These are phyloP conservation scores for Podarcis siculus DNA, from an alignment of 2,797 vertebrate species.

Conservation along the genomic window DNA sequence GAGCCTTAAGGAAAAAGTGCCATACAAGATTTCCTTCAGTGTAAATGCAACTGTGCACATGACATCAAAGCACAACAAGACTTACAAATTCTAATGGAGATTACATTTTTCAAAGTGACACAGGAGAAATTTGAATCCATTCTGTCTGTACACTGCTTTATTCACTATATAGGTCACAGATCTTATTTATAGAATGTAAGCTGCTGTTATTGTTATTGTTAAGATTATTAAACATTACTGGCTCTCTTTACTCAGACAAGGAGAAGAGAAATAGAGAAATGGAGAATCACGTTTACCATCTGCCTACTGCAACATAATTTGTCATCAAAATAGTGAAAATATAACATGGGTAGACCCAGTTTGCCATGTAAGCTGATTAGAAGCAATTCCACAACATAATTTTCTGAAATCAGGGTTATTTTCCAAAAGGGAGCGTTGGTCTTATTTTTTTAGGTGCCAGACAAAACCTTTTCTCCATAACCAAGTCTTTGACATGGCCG, in stretches of 20 bases:
- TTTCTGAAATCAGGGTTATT: not conserved
- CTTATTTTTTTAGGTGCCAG: not conserved
- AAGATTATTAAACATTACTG: not conserved
- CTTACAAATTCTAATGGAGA: not conserved
- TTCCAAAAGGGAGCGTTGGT: not conserved
- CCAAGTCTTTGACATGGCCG: no score
- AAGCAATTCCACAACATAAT: not conserved
- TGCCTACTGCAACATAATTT: not conserved
- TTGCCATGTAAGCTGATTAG: not conserved
- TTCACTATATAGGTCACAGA: not conserved
- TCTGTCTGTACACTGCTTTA: not conserved
- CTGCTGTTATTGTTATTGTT: not conserved
- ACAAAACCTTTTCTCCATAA: no score
- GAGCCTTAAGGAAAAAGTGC: not conserved
- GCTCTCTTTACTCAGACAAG: not conserved
- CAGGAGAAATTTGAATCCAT: slow-evolving; percentile 7
- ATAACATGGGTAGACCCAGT: not conserved
- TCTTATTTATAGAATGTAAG: not conserved
- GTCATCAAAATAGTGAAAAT: not conserved
- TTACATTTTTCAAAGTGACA: not conserved
- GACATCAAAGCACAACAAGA: not conserved
- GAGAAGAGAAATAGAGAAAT: not conserved
- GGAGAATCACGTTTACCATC: not conserved
- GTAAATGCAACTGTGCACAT: not conserved
- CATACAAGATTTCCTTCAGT: not conserved